Evolutionary conservation across 2,113 vertebrate genomes (phyloP), one percentile per base, ranked within the genome.

Genomic region (Corapipo altera): DNA sequence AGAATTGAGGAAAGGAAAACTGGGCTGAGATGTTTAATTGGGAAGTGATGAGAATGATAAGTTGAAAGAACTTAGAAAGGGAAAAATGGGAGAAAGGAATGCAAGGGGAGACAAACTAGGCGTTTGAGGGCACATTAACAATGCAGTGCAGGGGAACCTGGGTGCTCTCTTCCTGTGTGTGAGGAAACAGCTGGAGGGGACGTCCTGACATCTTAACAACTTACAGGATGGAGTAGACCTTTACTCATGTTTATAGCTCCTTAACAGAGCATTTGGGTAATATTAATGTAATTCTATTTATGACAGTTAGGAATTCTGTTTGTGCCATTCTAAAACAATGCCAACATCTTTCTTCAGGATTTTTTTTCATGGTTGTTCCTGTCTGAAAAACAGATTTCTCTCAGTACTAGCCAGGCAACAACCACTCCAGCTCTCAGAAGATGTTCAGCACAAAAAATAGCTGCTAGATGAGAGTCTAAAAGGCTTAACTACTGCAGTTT

Each of bases 181-280:
- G 6, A 30, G 30, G 12, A 11, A 79, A 28, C 8, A 49, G 26
- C 44, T 32, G 39, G 5, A 33, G 12, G 52, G 8, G 8, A 37
- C 7, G 24, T 67, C 17, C 28, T 12, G 17, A 74, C 0, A 0
- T 74, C 37, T 37, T 54, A 52, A 57, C 4, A 57, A 54, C 0
- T 1, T 8, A 33, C 5, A 6, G 5, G 9, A 74, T 15, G 15
- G 13, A 70, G 32, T 28, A 89, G 37, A 80, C 6, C 15, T 41
- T 72, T n/a, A 26, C 41, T 8, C 32, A 15, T 8, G 9, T 30
- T 84, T 43, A 51, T 14, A 70, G 26, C 19, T 73, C 64, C 57
- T 41, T 64, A 79, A 51, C 9, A 39, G 21, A 71, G 51, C 11
- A 44, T 67, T 66, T 87, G 20, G 35, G 9, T 35, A 87, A 84